Evolutionary conservation across 2,888 invertebrate genomes (phyloP), one percentile per base, ranked within the genome.

Genomic region (Eurytoma adleriae): DNA sequence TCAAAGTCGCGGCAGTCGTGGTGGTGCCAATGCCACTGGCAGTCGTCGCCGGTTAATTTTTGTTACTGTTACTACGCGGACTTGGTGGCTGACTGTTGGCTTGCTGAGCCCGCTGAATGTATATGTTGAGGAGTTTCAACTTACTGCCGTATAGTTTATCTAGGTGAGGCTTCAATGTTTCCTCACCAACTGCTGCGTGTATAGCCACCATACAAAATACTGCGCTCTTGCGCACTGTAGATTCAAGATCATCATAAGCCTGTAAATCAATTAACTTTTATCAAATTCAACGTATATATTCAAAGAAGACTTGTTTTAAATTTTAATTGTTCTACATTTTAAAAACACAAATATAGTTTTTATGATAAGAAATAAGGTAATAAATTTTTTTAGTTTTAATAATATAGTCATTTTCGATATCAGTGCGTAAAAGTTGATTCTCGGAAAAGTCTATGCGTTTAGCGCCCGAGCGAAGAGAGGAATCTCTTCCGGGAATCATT

Each of bases 141-240:
- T 99, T 99, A 92, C 97, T 97, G 86, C 97, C 96, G 86, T 96
- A 96, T 75, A 99, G 93, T 64, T 94, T 94, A 61, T 93, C 93
- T 80, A 98, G 93, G 89, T 97, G 96, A 3, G 97, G 96, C 87
- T 94, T 93, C 90, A 98, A 93, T 57, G 94, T 93, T 40, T 96
- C 96, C 88, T 98, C 97, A 0, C 98, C 98, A 12, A 98, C 95
- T 59, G 95, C 95, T 88, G 96, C 94, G 87, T 99, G 97, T 86
- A 99, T 94, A 67, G 97, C 96, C 4, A 99, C 99, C 95, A 99
- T 97, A 89, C 98, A 98, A 92, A 99, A 98, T 20, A 99, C 98
- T 14, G 98, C 97, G 85, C 98, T 97, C 91, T 99, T 99, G 69
- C 99, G 94, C 40, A 99, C 97, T 84, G 96, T 95, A 75, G 97